Evolutionary conservation across 2,888 invertebrate genomes (phyloP), one percentile per base, ranked within the genome.

Genomic region (Meiosimyza decipiens): DNA sequence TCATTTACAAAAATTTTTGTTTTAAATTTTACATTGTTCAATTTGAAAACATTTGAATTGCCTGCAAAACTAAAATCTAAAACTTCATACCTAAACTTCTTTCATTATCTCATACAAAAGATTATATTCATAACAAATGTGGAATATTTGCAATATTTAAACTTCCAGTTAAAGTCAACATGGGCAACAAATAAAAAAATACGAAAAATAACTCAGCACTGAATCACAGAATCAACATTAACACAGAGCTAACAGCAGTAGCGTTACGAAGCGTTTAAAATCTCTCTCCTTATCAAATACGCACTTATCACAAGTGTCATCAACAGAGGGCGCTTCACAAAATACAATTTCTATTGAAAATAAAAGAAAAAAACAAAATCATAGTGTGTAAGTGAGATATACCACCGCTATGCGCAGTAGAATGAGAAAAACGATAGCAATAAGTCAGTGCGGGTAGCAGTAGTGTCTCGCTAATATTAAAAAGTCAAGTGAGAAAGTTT

Each of bases 281-380:
- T 52, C 60, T 50, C 40, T 40, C 40, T 40, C 40, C 62, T 51
- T 22, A 60, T 70, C 70, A 60, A 69, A 70, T 62, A 70, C 70
- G 63, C 70, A 70, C 70, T 70, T 70, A 62, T 70, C 70, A 52
- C 62, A 40, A 70, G 70, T 70, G 52, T 54, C 70, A 70, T 70
- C 70, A 63, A 54, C 70, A 70, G 70, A 70, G 52, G 63, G 70
- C 52, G 70, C 57, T 57, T 57, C 57, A 55, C 55, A 57, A 67
- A 57, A 57, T 67, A 67, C 47, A 67, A 67, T 67, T 67, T 67
- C 57, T 55, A 47, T 67, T 57, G 57, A 55, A 22, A 47, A 57
- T 47, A 49, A 9, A 40, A 40, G 9, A 40, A 40, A 7, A 40
- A 7, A 40, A 40, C 3, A 40, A 40, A 40, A 40, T 40, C 40